A percentile compares a stretch with the other conserved stretches of the same genome.
These are phyloP conservation scores for Rhagoletis zephyria DNA, from an alignment of 1,140 invertebrate species.

Conservation along the genomic window DNA sequence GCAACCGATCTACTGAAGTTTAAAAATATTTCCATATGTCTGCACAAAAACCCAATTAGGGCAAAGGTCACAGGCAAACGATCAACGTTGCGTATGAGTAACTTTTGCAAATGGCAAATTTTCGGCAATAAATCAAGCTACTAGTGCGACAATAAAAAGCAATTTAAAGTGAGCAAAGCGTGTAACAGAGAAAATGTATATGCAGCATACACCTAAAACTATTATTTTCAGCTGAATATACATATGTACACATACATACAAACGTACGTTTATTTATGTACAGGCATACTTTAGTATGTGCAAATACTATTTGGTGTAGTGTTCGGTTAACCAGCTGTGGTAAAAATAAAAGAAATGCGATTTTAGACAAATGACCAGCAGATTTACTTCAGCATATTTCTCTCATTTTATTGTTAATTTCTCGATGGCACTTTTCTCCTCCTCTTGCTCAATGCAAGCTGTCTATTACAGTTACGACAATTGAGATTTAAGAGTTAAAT, in stretches of 20 bases:
- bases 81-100: not conserved
- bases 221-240: too few species aligned
- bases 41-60: not conserved
- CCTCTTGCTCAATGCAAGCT: not conserved
- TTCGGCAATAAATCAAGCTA: not conserved
- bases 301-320: too few species aligned
- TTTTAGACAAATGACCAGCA: not conserved
- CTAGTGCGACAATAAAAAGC: not conserved
- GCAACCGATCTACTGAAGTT: too few species aligned
- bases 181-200: not conserved
- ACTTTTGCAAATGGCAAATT: not conserved
- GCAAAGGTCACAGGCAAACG: not conserved
- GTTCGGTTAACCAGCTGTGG: too few species aligned
- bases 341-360: constrained; percentile 12
- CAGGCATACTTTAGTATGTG: too few species aligned
- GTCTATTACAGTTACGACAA: not conserved
- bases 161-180: not conserved
- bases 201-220: too few species aligned
- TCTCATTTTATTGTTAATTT: not conserved
- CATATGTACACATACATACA: too few species aligned
- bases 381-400: not conserved
- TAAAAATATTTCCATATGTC: not conserved
- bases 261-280: too few species aligned
- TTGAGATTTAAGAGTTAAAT: not conserved
- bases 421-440: not conserved